phyloP scores from a whole-genome alignment of 1,140 invertebrate genomes.

The Eulimnadia texana region DNA sequence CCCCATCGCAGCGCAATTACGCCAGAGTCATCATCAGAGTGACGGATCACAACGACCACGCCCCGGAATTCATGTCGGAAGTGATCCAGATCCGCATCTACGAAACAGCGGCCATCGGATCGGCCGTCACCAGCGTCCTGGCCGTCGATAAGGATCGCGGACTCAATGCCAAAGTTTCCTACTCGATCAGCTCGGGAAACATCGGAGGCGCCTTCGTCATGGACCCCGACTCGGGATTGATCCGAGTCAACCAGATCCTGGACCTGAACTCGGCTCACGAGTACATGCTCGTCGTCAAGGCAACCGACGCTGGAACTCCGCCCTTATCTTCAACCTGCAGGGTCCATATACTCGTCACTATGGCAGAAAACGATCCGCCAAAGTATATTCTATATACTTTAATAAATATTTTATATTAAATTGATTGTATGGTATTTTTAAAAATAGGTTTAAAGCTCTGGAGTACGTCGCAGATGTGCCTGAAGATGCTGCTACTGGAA shows the following conservation, averaged over 20 bases:
- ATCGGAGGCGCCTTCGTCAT: slow-evolving; percentile 68
- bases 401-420: slow-evolving; percentile 7
- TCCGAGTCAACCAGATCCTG: slow-evolving; percentile 55
- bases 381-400: slow-evolving; percentile 33
- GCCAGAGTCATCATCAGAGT: slow-evolving; percentile 66
- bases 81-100: slow-evolving; percentile 58
- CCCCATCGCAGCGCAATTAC: slow-evolving; percentile 66
- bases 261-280: slow-evolving; percentile 50
- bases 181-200: slow-evolving; percentile 69
- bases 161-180: slow-evolving; percentile 59
- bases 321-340: slow-evolving; percentile 57
- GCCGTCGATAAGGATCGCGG: slow-evolving; percentile 69
- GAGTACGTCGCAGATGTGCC: slow-evolving; percentile 60
- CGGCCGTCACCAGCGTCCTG: slow-evolving; percentile 50
- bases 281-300: slow-evolving; percentile 67
- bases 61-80: slow-evolving; percentile 60
- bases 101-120: slow-evolving; percentile 56
- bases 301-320: slow-evolving; percentile 60
- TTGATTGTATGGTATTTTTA: too few species aligned
- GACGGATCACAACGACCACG: slow-evolving; percentile 77
- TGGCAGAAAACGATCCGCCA: slow-evolving; percentile 77
- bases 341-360: slow-evolving; percentile 70
- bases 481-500: slow-evolving; percentile 65
- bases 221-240: slow-evolving; percentile 56
- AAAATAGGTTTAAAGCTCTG: slow-evolving; percentile 43